Conservation (phyloP, 2,797 vertebrate species). For the Anabas testudineus region DNA sequence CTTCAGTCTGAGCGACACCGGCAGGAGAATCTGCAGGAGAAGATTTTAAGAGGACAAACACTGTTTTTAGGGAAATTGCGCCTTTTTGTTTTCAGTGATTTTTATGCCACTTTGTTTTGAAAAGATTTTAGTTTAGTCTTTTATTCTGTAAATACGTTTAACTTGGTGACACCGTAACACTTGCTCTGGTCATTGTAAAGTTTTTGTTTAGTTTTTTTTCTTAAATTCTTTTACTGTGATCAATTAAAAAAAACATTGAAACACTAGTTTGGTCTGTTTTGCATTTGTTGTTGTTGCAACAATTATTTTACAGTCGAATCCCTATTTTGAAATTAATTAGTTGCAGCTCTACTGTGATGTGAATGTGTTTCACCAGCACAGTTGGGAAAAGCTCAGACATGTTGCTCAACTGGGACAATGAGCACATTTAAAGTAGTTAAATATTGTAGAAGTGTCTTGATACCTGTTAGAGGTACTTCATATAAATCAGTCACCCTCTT, state of each 20-base stretch:
- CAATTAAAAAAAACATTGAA: conserved; percentile 75
- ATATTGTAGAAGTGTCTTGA: no score
- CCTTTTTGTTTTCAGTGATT: conserved; percentile 55
- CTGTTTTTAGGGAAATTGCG: conserved; percentile 68
- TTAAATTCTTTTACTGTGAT: conserved; percentile 72
- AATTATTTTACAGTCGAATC: no score
- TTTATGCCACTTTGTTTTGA: conserved; percentile 55
- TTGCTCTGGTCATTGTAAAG: conserved; percentile 69
- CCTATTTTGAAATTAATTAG: no score
- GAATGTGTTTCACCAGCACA: no score
- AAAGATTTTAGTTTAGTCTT: conserved; percentile 60
- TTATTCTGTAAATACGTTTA: conserved; percentile 81
- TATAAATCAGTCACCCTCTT: no score
- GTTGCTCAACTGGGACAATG: no score
- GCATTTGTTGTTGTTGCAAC: no score
- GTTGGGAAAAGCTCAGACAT: no score
- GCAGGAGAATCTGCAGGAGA: conserved; percentile 39
- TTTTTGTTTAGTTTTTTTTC: conserved; percentile 51
- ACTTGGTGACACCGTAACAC: conserved; percentile 43
- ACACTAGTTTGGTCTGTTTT: conserved; percentile 60
- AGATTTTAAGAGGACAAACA: conserved; percentile 49
- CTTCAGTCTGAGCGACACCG: conserved; percentile 7
- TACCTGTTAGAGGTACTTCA: no score
- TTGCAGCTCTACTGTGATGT: no score
- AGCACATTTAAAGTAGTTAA: no score